phyloP scores from a whole-genome alignment of 2,888 invertebrate genomes.

The Stegophylla sp. region DNA sequence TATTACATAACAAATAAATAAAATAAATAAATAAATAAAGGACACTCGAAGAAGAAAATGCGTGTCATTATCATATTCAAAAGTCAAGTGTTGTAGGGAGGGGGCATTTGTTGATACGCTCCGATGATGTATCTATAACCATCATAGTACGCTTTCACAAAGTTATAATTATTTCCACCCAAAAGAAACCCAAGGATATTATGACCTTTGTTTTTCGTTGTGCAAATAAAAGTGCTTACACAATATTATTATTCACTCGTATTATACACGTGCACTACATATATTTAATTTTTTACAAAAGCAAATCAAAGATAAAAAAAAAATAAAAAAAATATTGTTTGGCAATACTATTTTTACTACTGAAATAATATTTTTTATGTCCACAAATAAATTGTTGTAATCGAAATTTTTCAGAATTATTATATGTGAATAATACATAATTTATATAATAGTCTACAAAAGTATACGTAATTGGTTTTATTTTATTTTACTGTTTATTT shows the following conservation, averaged over 20 bases:
- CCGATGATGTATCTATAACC: conserved; percentile 10
- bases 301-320: not conserved
- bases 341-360: too few relatives aligned
- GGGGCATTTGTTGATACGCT: conserved; percentile 31
- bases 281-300: not conserved
- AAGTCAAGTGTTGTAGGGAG: conserved; percentile 28
- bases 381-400: too few relatives aligned
- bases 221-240: not conserved
- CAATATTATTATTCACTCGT: not conserved
- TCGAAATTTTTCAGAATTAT: too few relatives aligned
- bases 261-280: too few relatives aligned
- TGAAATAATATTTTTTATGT: too few relatives aligned
- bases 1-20: conserved; percentile 20
- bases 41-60: conserved; percentile 40
- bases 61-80: conserved; percentile 44
- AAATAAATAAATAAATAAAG: too few relatives aligned
- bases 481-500: too few relatives aligned
- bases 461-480: too few relatives aligned
- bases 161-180: not conserved
- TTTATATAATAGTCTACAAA: too few relatives aligned
- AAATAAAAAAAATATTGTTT: too few relatives aligned
- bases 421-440: too few relatives aligned
- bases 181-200: not conserved
- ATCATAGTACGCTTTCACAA: not conserved
- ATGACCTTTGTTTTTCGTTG: conserved; percentile 15